These are phyloP conservation scores for Serinus canaria DNA, from an alignment of 2,113 vertebrate genomes.

Conservation along the genomic window DNA sequence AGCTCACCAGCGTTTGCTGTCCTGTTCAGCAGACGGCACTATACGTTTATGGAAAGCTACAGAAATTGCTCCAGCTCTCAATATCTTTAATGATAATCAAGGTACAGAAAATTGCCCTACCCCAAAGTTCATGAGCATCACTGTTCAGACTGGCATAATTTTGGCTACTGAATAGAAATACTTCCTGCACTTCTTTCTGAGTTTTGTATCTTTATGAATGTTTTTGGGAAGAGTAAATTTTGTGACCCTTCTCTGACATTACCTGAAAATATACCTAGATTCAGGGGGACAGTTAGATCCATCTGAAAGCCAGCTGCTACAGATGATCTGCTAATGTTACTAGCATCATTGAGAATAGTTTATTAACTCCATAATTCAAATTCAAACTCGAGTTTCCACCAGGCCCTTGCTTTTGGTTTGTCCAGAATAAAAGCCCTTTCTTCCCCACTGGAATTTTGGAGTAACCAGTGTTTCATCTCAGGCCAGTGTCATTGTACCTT, in stretches of 20 bases:
- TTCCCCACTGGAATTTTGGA: not conserved
- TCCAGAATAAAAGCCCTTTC: not conserved
- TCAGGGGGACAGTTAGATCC: not conserved
- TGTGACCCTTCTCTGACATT: not conserved
- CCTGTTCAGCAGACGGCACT: constrained; percentile 95
- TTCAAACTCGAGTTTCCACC: not conserved
- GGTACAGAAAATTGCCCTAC: constrained; percentile 68
- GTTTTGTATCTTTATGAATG: not conserved
- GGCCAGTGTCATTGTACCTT: not conserved
- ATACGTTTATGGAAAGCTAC: constrained; percentile 91
- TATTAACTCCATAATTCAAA: not conserved
- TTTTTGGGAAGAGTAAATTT: not conserved
- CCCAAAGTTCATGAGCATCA: not conserved
- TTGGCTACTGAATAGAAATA: not conserved
- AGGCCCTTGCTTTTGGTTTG: not conserved
- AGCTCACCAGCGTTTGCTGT: constrained; percentile 89
- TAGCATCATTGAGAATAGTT: not conserved
- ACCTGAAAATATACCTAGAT: not conserved
- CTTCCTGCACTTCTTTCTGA: not conserved
- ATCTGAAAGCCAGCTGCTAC: not conserved
- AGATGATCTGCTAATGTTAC: not conserved
- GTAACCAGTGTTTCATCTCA: not conserved
- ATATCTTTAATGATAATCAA: constrained; percentile 89
- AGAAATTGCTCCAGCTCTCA: constrained; percentile 84
- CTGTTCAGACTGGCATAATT: not conserved